Conservation (phyloP, 2,113 vertebrate genomes). For the Grallaria varia region DNA sequence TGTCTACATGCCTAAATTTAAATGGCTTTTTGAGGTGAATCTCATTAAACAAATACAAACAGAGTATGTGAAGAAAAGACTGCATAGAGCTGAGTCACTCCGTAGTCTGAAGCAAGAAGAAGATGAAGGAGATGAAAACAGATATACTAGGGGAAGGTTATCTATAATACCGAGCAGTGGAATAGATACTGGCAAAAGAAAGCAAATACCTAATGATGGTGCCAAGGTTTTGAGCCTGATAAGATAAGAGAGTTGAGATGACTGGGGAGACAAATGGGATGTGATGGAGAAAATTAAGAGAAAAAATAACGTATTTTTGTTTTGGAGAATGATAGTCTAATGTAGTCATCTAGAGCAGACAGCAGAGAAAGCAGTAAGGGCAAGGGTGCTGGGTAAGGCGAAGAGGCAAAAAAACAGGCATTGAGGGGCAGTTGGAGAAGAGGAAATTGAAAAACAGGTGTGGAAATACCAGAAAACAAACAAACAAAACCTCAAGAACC, state of each 20-base stretch:
- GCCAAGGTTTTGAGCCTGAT: neutral
- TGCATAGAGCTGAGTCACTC: neutral
- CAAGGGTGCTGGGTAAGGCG: neutral
- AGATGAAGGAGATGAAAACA: neutral
- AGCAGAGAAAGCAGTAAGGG: neutral
- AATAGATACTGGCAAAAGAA: neutral
- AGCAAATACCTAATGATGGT: neutral
- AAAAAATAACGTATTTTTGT: neutral
- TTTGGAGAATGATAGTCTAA: neutral
- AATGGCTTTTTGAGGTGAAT: neutral
- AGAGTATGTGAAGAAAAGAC: neutral
- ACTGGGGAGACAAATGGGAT: neutral
- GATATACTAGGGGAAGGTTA: neutral
- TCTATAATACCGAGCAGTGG: neutral
- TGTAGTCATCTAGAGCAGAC: neutral
- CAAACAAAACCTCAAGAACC: neutral
- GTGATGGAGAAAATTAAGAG: neutral
- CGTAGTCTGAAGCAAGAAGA: neutral
- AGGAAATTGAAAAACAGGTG: neutral
- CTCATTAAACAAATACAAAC: neutral
- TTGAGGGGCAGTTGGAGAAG: neutral
- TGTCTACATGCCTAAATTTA: neutral
- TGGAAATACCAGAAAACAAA: neutral
- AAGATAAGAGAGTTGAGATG: neutral
- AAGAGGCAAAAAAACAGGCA: neutral